Evolutionary conservation across 2,113 vertebrate species (phyloP), one percentile per base, ranked within the genome.

Genomic region (Steatornis caripensis): DNA sequence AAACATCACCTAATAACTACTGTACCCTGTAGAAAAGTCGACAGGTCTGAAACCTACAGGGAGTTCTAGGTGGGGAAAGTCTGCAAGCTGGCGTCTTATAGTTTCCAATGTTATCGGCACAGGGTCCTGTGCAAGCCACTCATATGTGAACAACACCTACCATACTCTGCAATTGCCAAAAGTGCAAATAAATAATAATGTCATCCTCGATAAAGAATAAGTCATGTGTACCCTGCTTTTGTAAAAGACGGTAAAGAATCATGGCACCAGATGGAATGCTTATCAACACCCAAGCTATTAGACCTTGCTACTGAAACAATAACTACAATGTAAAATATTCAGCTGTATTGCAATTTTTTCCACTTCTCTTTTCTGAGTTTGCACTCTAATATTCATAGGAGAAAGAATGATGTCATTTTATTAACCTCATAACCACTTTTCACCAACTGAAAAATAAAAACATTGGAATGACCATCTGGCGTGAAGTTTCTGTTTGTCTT

Each of bases 391-490:
- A 87, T 74, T 92, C 37, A 66, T 9, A 46, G 24, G 54, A 96
- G 41, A 84, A 74, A 57, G 60, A 95, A 95, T 94, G 11, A 94
- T 74, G 87, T 93, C 2, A 96, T 93, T 94, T 96, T 87, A 91
- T 91, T 94, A 93, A 93, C 70, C 45, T 94, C 62, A 82, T 85
- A 95, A 90, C 18, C 27, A 61, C 53, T 91, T 85, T 80, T 54
- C 0, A 46, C 82, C 93, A 95, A 72, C 48, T 86, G 75, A 93
- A 93, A 94, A 95, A 96, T 80, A 94, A 90, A 95, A 95, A 85
- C 87, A 90, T 54, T 39, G 78, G 70, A 94, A 96, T 85, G 87
- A 77, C 80, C 71, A 91, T 89, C 78, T 97, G 95, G 95, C 58
- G 74, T 36, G 37, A 86, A 74, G 41, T 70, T 64, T 85, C 81